Evolutionary conservation across 2,888 invertebrate species (phyloP), one percentile per base, ranked within the genome.

Genomic region (Acleris literana): DNA sequence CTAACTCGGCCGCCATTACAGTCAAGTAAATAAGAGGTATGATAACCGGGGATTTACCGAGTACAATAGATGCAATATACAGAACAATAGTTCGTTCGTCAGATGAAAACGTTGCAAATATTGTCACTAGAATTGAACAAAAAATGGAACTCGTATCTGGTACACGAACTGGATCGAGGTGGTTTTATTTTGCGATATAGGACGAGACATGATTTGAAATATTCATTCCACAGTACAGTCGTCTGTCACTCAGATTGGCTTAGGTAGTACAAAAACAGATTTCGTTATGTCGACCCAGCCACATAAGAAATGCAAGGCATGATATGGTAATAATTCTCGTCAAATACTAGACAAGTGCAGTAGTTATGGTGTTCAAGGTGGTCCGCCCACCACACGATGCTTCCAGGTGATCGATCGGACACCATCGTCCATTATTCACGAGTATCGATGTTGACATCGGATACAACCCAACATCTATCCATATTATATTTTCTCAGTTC

Each of bases 361-460:
- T 53, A 20, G 33, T 49, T 55, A 54, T 43, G 16, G 49, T 55
- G 25, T 54, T 68, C 69, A 71, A 71, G 71, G 68, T 61, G 60
- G 57, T 67, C 52, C 65, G 63, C 55, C 43, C 59, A 64, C 63
- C 33, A 52, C 22, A 9, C 49, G 55, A 65, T 61, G 51, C 60
- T 60, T 44, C 57, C 61, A 61, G 52, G 61, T 66, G 72, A 80
- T 80, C 75, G 75, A 79, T 82, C 76, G 77, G 69, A 76, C 76
- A 76, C 75, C 70, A 48, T 73, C 72, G 70, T 79, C 76, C 79
- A 76, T 81, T 81, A 82, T 82, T 81, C 77, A 73, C 68, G 68
- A 71, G 74, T 76, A 74, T 76, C 74, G 73, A 72, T 53, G 64
- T 69, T 70, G 71, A 75, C 78, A 75, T 78, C 76, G 66, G 74